Evolutionary conservation across 1,140 invertebrate genomes (phyloP).

Genomic region (Sweltsa coloradensis): DNA sequence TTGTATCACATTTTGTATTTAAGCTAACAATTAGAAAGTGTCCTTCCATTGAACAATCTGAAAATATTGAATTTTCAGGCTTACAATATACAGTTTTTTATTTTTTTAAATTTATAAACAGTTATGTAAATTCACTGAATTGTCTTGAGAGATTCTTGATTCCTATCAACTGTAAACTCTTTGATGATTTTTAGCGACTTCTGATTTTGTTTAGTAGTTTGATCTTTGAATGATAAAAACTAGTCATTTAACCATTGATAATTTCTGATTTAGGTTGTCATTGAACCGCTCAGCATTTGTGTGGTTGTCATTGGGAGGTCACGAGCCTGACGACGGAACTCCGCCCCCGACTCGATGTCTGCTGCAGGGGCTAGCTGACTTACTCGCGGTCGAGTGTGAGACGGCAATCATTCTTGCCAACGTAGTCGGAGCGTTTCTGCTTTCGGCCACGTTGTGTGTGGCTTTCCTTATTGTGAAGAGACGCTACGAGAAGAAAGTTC

Average conservation of each 20-base stretch:
- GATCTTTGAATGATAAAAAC: too few relatives aligned
- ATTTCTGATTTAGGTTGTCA: conserved; percentile 27
- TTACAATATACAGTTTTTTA: too few relatives aligned
- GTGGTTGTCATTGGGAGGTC: conserved; percentile 47
- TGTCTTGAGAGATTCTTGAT: too few relatives aligned
- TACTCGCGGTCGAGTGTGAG: conserved; percentile 55
- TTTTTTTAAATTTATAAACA: too few relatives aligned
- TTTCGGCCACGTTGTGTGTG: conserved; percentile 45
- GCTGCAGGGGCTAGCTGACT: conserved; percentile 42
- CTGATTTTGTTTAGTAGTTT: too few relatives aligned
- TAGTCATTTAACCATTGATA: conserved; percentile 33
- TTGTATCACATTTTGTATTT: too few relatives aligned
- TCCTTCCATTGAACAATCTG: too few relatives aligned
- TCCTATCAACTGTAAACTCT: too few relatives aligned
- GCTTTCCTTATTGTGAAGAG: conserved; percentile 54
- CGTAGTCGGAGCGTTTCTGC: conserved; percentile 47
- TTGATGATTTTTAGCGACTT: too few relatives aligned
- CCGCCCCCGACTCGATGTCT: conserved; percentile 42
- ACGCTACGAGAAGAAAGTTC: conserved; percentile 58
- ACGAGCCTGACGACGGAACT: conserved; percentile 54
- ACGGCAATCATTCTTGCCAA: conserved; percentile 58
- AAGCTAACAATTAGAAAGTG: too few relatives aligned
- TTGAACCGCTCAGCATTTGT: conserved; percentile 41
- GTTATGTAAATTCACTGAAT: too few relatives aligned
- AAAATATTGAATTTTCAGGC: too few relatives aligned